A percentile compares a stretch with the other conserved stretches of the same genome.
These are phyloP conservation scores for Lagodon rhomboides DNA, from an alignment of 2,797 vertebrate species.

Conservation along the genomic window DNA sequence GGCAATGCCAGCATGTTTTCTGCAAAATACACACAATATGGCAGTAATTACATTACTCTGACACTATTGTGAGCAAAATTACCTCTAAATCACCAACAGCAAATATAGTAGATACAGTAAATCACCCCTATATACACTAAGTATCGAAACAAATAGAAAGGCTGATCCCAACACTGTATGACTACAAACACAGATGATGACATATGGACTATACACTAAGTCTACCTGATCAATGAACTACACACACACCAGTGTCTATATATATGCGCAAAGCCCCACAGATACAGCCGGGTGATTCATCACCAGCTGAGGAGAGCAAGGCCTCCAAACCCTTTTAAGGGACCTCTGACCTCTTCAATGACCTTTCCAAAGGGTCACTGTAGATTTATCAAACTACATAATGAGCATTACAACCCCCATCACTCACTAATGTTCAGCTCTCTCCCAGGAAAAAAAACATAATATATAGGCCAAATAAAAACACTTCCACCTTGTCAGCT, in stretches of 20 bases:
- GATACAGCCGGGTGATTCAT: slow-evolving; percentile 67
- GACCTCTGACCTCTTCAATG: slow-evolving; percentile 67
- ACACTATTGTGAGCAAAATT: neutral
- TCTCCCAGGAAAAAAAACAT: slow-evolving; percentile 15
- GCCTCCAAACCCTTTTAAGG: slow-evolving; percentile 48
- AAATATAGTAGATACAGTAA: slow-evolving; percentile 16
- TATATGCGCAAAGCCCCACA: slow-evolving; percentile 24
- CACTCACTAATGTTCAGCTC: slow-evolving; percentile 53
- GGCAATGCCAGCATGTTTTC: neutral
- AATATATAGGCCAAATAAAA: slow-evolving; percentile 63
- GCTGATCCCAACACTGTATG: slow-evolving; percentile 9
- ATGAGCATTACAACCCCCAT: slow-evolving; percentile 71
- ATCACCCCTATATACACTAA: slow-evolving; percentile 9
- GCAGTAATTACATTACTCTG: neutral
- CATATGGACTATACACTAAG: slow-evolving; percentile 47
- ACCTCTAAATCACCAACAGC: neutral
- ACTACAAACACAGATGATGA: slow-evolving; percentile 51
- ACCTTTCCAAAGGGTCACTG: slow-evolving; percentile 56
- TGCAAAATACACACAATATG: neutral
- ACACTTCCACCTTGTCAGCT: slow-evolving; percentile 44
- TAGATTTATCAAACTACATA: slow-evolving; percentile 80
- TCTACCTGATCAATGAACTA: slow-evolving; percentile 51
- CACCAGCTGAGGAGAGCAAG: slow-evolving; percentile 54
- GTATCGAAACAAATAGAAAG: slow-evolving; percentile 29
- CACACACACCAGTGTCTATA: neutral